These are phyloP conservation scores for Acropora yongei DNA, from an alignment of 64 coral and sea anemone species.

Conservation along the genomic window DNA sequence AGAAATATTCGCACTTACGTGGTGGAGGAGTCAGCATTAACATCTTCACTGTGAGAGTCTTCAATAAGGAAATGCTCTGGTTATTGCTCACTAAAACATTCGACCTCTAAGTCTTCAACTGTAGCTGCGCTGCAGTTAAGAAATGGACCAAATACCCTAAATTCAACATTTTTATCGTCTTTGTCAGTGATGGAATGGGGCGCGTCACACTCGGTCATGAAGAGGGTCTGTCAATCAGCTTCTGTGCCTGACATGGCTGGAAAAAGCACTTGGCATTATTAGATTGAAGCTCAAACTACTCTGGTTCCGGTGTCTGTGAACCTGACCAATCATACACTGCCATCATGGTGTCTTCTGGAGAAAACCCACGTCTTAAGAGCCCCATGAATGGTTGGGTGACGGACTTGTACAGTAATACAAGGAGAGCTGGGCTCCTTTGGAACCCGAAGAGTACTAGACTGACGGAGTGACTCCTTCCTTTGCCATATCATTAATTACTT, in stretches of 20 bases:
- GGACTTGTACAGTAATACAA: conserved; percentile 6
- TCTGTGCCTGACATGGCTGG: neutral
- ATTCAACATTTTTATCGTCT: neutral
- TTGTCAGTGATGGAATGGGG: neutral
- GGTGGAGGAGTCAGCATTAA: neutral
- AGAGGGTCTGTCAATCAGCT: conserved; percentile 16
- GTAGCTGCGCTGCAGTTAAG: neutral
- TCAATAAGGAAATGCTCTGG: neutral
- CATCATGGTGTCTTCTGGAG: neutral
- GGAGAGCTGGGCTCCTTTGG: neutral
- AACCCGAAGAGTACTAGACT: neutral
- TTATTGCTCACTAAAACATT: neutral
- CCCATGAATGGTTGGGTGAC: conserved; percentile 19
- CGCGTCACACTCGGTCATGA: conserved; percentile 11
- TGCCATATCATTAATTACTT: neutral
- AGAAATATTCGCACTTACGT: neutral
- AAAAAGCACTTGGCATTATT: conserved; percentile 10
- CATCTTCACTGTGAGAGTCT: neutral
- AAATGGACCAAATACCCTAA: neutral
- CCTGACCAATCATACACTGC: conserved; percentile 9
- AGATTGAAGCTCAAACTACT: conserved; percentile 30
- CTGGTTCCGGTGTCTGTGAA: conserved; percentile 7
- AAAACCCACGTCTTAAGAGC: conserved; percentile 1
- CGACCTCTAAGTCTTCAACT: neutral
- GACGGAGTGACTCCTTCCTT: conserved; percentile 15